A percentile compares a stretch with the other conserved stretches of the same genome.
Conservation (phyloP, 2,888 invertebrate genomes). For the Nephrotoma guestfalica region DNA sequence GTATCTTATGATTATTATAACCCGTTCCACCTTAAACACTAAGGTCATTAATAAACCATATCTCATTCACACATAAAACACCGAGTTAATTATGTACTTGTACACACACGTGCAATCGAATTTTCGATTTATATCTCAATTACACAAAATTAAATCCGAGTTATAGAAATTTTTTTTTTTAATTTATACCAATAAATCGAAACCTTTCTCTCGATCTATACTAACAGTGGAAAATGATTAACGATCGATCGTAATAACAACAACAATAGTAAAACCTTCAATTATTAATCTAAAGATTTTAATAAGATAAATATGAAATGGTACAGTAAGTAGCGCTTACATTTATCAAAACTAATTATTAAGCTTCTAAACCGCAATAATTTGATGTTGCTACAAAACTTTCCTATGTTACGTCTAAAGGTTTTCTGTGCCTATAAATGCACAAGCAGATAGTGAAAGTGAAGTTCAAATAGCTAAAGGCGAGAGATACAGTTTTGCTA, state of each 20-base stretch:
- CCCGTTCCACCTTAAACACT: neutral
- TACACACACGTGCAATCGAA: neutral
- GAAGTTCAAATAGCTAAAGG: neutral
- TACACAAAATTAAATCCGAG: neutral
- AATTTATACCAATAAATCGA: neutral
- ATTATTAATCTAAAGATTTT: neutral
- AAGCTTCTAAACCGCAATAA: neutral
- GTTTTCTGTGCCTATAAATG: neutral
- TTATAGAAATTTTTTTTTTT: neutral
- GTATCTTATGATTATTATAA: too few relatives aligned
- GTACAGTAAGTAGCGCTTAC: neutral
- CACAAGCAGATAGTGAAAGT: neutral
- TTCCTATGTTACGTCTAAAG: neutral
- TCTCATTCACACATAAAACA: neutral
- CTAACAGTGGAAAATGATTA: neutral
- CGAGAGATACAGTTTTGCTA: too few relatives aligned
- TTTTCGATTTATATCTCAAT: neutral
- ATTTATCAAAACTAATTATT: neutral
- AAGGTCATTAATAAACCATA: neutral
- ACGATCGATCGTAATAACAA: neutral
- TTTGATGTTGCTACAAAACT: too few relatives aligned
- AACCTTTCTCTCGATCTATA: neutral
- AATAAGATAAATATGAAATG: neutral
- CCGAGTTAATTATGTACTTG: neutral
- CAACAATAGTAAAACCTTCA: neutral